These are phyloP conservation scores for Noctua comes DNA, from an alignment of 2,888 invertebrate genomes.

Conservation along the genomic window DNA sequence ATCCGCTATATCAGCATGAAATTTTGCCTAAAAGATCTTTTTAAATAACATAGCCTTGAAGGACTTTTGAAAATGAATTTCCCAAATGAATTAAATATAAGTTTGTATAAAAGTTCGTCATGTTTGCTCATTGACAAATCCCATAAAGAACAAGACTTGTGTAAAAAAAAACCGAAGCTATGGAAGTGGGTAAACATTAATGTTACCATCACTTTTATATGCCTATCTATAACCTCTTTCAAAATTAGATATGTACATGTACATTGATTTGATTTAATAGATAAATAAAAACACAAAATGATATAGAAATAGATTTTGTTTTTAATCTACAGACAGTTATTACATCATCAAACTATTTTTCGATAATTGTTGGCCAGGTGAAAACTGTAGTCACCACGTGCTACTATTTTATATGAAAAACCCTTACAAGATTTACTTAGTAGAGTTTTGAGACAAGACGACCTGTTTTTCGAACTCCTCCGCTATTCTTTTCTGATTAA, in stretches of 20 bases:
- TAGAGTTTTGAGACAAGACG: neutral
- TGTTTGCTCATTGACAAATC: neutral
- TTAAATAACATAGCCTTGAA: neutral
- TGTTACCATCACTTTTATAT: neutral
- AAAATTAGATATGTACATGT: neutral
- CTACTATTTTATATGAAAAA: neutral
- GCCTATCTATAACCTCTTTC: constrained; percentile 5
- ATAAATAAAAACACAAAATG: neutral
- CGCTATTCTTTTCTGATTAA: no score
- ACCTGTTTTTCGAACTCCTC: no score
- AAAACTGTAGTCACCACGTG: neutral
- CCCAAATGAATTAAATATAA: neutral
- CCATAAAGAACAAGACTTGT: neutral
- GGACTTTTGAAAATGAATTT: neutral
- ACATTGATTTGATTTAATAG: no score
- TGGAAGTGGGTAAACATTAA: neutral
- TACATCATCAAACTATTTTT: neutral
- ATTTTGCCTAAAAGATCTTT: neutral
- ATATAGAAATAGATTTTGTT: neutral
- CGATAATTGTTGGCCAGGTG: neutral
- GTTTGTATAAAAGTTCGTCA: neutral
- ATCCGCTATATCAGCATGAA: neutral
- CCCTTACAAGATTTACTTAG: neutral
- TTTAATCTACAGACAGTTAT: neutral
- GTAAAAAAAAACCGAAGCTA: neutral